Conservation (phyloP, 2,113 vertebrate species). For the Chionodraco myersi region DNA sequence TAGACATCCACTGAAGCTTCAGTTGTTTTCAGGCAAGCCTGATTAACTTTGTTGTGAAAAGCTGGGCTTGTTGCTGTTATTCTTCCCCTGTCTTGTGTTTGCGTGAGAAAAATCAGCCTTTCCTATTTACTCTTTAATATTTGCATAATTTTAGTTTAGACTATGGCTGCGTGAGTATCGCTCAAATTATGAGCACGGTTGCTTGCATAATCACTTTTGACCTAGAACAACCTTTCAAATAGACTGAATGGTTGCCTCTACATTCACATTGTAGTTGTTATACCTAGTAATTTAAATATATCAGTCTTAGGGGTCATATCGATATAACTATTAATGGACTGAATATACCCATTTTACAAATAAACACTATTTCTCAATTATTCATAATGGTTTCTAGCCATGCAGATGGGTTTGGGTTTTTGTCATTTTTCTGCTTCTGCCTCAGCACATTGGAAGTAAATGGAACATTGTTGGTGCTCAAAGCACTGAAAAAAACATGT, state of each 20-base stretch:
- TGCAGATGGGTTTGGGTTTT: conserved; percentile 7
- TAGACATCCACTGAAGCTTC: conserved; percentile 79
- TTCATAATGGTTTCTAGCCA: neutral
- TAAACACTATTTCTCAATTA: conserved; percentile 10
- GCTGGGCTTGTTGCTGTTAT: conserved; percentile 63
- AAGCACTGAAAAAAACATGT: conserved; percentile 37
- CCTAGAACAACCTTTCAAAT: neutral
- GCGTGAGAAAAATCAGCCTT: conserved; percentile 49
- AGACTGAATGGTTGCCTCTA: neutral
- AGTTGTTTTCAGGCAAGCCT: conserved; percentile 77
- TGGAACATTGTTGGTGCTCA: conserved; percentile 22
- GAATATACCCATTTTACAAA: neutral
- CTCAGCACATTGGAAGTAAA: conserved; percentile 17
- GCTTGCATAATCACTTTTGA: conserved; percentile 21
- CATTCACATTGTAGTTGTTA: neutral
- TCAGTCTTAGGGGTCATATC: neutral
- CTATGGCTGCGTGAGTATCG: neutral
- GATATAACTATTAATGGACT: neutral
- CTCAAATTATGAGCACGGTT: conserved; percentile 16
- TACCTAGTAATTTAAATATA: neutral
- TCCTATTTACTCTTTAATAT: conserved; percentile 28
- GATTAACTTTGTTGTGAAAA: conserved; percentile 80
- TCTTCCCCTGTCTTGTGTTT: conserved; percentile 58
- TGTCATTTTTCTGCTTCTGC: neutral
- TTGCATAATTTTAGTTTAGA: conserved; percentile 10